These are phyloP conservation scores for Aegithalos caudatus DNA, from an alignment of 2,113 vertebrate genomes.

Conservation along the genomic window DNA sequence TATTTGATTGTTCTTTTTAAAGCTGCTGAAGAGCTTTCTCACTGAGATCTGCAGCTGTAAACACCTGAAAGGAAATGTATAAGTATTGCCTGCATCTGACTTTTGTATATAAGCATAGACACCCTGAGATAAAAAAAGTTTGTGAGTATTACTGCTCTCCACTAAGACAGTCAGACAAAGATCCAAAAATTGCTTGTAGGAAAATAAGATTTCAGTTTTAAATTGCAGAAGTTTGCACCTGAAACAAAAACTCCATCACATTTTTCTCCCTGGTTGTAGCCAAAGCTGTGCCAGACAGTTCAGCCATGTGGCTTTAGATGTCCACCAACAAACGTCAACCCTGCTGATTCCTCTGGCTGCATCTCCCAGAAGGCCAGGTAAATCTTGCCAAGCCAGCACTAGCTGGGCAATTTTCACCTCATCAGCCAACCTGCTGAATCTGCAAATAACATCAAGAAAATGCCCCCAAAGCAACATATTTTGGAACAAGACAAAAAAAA, in stretches of 20 bases:
- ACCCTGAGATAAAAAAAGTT: not conserved
- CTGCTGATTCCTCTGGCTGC: not conserved
- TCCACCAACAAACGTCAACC: not conserved
- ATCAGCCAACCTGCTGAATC: conserved; percentile 20
- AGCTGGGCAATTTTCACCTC: not conserved
- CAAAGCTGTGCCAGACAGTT: not conserved
- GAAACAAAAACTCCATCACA: not conserved
- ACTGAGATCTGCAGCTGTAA: not conserved
- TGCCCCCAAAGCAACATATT: not conserved
- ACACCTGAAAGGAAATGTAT: not conserved
- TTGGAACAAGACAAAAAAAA: not conserved
- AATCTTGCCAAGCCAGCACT: not conserved
- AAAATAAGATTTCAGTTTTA: not conserved
- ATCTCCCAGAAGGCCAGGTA: not conserved
- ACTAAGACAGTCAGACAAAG: not conserved
- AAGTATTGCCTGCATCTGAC: not conserved
- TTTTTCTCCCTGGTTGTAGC: not conserved
- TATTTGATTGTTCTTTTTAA: not conserved
- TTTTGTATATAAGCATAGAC: not conserved
- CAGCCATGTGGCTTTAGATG: not conserved
- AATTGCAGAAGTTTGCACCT: not conserved
- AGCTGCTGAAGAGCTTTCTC: not conserved
- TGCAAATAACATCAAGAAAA: conserved; percentile 28
- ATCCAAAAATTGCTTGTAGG: not conserved
- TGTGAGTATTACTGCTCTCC: not conserved